These are phyloP conservation scores for Cataglyphis altisquamis DNA, from an alignment of 2,888 invertebrate genomes.

Conservation along the genomic window DNA sequence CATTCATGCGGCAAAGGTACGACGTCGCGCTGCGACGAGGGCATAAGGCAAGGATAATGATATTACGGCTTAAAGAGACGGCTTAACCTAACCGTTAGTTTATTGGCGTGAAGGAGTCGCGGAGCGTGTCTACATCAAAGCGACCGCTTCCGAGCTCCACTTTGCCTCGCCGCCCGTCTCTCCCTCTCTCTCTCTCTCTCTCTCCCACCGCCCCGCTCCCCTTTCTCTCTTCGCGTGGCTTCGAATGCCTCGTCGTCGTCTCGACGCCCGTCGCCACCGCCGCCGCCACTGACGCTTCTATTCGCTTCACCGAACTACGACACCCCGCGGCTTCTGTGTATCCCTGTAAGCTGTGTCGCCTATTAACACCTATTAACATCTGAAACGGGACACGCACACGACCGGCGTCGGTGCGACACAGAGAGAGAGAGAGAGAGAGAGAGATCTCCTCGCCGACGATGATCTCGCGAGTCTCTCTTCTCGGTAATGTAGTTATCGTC, in stretches of 20 bases:
- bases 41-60: slow-evolving; percentile 81
- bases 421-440: slow-evolving; percentile 28
- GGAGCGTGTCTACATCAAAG: slow-evolving; percentile 85
- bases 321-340: slow-evolving; percentile 57
- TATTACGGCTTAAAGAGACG: slow-evolving; percentile 84
- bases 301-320: slow-evolving; percentile 63
- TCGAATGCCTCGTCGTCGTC: slow-evolving; percentile 39
- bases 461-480: slow-evolving; percentile 10
- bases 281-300: slow-evolving; percentile 49
- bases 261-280: background rate
- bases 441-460: background rate
- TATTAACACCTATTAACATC: slow-evolving; percentile 75
- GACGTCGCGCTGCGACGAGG: slow-evolving; percentile 29
- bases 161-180: slow-evolving; percentile 60
- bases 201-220: slow-evolving; percentile 28
- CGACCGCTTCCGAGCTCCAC: slow-evolving; percentile 80
- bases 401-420: slow-evolving; percentile 13
- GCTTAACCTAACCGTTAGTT: slow-evolving; percentile 84
- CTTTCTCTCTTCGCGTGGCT: slow-evolving; percentile 37
- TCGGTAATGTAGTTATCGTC: background rate
- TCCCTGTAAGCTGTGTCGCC: slow-evolving; percentile 44
- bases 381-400: slow-evolving; percentile 68
- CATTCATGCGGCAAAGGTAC: slow-evolving; percentile 33
- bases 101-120: slow-evolving; percentile 85
- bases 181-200: slow-evolving; percentile 51